Conservation (phyloP, 2,113 vertebrate genomes). For the Xenopus borealis region DNA sequence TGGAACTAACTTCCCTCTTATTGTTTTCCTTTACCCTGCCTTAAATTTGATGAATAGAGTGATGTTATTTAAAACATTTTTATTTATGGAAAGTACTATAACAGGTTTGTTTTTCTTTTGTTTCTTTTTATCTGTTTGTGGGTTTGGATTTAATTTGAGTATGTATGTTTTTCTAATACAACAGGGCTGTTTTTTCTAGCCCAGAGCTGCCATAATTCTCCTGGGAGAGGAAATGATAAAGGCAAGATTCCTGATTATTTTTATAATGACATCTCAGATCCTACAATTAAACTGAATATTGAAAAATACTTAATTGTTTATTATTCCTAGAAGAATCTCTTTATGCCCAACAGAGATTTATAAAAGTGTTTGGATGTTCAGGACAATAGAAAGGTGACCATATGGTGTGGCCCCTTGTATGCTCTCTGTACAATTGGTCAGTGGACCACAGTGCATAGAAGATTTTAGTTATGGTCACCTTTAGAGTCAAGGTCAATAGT, state of each 20-base stretch:
- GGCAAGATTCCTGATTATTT: constrained; percentile 46
- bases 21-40: constrained; percentile 50
- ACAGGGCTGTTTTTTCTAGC: constrained; percentile 43
- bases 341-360: background rate
- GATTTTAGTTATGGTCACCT: too few species aligned
- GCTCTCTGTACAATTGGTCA: too few species aligned
- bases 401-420: too few species aligned
- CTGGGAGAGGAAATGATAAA: constrained; percentile 38
- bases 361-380: too few species aligned
- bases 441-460: too few species aligned
- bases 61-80: constrained; percentile 55
- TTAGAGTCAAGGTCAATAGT: too few species aligned
- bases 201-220: constrained; percentile 49
- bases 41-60: constrained; percentile 54
- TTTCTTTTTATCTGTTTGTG: constrained; percentile 48
- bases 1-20: constrained; percentile 43
- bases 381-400: too few species aligned
- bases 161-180: constrained; percentile 54
- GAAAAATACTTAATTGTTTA: constrained; percentile 3
- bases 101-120: constrained; percentile 31
- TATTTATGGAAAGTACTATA: constrained; percentile 51
- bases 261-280: constrained; percentile 39
- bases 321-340: background rate
- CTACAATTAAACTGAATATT: constrained; percentile 5
- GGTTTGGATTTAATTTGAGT: constrained; percentile 56